phyloP scores from a whole-genome alignment of 2,888 invertebrate genomes.

The Lamproptera curius region DNA sequence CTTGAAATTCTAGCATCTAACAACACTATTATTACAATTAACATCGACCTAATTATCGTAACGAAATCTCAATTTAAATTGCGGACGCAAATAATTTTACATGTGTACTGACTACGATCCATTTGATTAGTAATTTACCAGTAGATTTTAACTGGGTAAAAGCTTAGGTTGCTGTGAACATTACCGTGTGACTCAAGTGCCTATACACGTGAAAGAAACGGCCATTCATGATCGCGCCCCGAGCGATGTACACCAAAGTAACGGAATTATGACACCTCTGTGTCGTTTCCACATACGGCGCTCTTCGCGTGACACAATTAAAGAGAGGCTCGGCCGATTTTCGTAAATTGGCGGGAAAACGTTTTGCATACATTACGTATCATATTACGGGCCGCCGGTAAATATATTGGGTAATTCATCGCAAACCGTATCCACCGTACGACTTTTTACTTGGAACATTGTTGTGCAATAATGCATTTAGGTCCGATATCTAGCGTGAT shows the following conservation, averaged over 20 bases:
- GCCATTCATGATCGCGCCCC: conserved; percentile 33
- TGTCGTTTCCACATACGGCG: conserved; percentile 23
- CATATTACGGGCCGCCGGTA: no score
- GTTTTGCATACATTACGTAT: conserved; percentile 2
- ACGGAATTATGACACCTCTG: conserved; percentile 32
- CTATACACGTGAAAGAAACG: conserved; percentile 33
- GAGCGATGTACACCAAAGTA: conserved; percentile 27
- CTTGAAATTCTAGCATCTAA: conserved; percentile 38
- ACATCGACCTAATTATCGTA: no score
- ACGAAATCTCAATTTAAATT: no score
- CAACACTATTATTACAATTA: background rate
- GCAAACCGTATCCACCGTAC: no score
- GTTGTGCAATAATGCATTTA: conserved; percentile 4
- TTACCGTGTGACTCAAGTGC: no score
- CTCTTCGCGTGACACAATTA: conserved; percentile 32
- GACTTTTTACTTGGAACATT: background rate
- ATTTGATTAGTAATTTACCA: no score
- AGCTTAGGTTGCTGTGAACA: no score
- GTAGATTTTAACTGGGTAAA: no score
- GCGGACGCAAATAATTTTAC: no score
- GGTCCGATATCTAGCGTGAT: conserved; percentile 11
- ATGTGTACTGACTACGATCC: no score
- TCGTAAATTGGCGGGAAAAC: conserved; percentile 16
- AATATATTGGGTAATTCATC: no score
- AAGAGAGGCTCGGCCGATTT: conserved; percentile 32